phyloP scores from a whole-genome alignment of 2,797 vertebrate species.

The Oceanodroma leucorhoa region DNA sequence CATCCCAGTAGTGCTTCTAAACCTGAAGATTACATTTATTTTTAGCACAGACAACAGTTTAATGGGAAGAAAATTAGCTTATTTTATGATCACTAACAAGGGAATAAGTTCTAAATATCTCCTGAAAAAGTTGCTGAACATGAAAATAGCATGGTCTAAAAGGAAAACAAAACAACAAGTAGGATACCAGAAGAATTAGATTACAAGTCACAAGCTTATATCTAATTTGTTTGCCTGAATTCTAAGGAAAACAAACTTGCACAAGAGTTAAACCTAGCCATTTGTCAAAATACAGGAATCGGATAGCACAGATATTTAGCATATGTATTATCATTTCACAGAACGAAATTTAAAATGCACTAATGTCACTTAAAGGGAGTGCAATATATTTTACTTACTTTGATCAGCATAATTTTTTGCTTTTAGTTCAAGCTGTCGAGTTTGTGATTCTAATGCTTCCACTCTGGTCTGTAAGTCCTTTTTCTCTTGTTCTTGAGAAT shows the following conservation, averaged over 20 bases:
- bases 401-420: constrained; percentile 96
- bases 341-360: background rate
- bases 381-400: constrained; percentile 81
- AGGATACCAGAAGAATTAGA: background rate
- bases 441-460: constrained; percentile 87
- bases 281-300: background rate
- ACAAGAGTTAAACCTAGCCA: background rate
- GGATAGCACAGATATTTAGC: background rate
- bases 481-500: constrained; percentile 95
- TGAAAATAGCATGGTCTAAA: background rate
- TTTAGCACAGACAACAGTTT: background rate
- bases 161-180: background rate
- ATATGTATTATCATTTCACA: background rate
- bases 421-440: constrained; percentile 92
- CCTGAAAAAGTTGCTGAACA: background rate
- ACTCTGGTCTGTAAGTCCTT: constrained; percentile 92
- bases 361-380: background rate
- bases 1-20: background rate
- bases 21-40: background rate
- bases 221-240: background rate
- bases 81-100: background rate
- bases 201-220: background rate
- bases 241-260: background rate
- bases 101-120: background rate
- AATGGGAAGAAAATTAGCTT: background rate